Base-by-base conservation (phyloP, 2,113 vertebrate species). In the Oplegnathus fasciatus region DNA sequence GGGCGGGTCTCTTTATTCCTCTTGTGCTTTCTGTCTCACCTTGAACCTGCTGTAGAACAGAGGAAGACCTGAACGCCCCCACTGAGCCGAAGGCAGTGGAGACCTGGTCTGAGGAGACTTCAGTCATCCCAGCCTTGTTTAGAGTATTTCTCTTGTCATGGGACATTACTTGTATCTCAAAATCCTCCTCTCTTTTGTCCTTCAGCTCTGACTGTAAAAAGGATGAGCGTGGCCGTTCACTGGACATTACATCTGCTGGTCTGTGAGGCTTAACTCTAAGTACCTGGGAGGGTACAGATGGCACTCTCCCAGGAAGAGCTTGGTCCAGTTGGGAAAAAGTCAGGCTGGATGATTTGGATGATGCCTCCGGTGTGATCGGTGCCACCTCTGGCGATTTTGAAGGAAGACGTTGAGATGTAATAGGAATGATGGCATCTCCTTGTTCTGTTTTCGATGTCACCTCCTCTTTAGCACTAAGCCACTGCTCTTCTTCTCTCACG, bases 401-500 rank as follows among this genome's bases (percentile, higher is more conserved):
- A 32, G 78, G 70, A 70, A 82, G 62, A 28, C 1, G 34, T 61
- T 71, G 69, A 52, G 65, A 52, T 64, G 68, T 64, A 44, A 64
- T 14, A 26, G 78, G 26, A 80, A 37, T 9, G 0, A 54, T 17
- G 6, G 15, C 8, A 22, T 13, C 46, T 46, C 6, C 75, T 74
- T 62, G 64, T 20, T 85, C 87, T 44, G 76, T 66, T 77, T 83
- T 67, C 9, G 74, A 10, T 18, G 69, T 54, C 14, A 78, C 52
- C 75, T 91, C 87, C 52, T 88, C 81, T 46, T 54, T 55, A 40
- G 79, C 22, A 11, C 82, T 86, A 52, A 86, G 85, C 58, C 75
- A 90, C 55, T 77, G 75, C 5, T 94, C 86, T 4, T 90, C 85
- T 24, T 96, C 95, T 30, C 91, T 94, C 78, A 95, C 95, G 69